These are phyloP conservation scores for Hermatobates lingyangjiaoensis DNA, from an alignment of 1,140 invertebrate genomes.

Conservation along the genomic window DNA sequence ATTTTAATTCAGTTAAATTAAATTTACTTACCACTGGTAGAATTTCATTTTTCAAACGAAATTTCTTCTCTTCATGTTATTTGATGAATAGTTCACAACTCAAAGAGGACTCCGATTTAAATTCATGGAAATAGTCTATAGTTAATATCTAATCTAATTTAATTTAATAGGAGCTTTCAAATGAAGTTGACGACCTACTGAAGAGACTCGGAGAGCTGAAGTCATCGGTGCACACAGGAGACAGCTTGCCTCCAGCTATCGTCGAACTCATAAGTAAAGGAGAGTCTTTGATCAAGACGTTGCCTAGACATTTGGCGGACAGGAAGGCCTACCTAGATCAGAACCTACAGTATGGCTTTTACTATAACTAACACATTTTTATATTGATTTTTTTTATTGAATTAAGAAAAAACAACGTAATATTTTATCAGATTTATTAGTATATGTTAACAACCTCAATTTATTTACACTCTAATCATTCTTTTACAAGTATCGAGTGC, in stretches of 20 bases:
- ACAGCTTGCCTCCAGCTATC: constrained; percentile 54
- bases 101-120: too few species aligned
- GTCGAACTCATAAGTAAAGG: constrained; percentile 68
- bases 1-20: too few species aligned
- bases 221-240: constrained; percentile 46
- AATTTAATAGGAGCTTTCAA: constrained; percentile 30
- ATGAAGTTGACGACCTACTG: constrained; percentile 49
- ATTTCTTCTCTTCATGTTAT: too few species aligned
- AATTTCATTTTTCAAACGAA: too few species aligned
- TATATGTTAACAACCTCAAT: too few species aligned
- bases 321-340: constrained; percentile 56
- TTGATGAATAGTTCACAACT: too few species aligned
- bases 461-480: too few species aligned
- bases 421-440: background rate
- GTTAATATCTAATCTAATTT: too few species aligned
- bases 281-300: constrained; percentile 47
- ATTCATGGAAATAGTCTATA: too few species aligned
- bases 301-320: constrained; percentile 61
- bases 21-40: too few species aligned
- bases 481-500: constrained; percentile 39
- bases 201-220: constrained; percentile 45
- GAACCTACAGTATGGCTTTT: constrained; percentile 33
- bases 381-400: background rate
- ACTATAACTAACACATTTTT: background rate
- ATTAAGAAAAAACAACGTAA: background rate